Evolutionary conservation across 2,797 vertebrate species (phyloP), one percentile per base, ranked within the genome.

Genomic region (Lacerta agilis): DNA sequence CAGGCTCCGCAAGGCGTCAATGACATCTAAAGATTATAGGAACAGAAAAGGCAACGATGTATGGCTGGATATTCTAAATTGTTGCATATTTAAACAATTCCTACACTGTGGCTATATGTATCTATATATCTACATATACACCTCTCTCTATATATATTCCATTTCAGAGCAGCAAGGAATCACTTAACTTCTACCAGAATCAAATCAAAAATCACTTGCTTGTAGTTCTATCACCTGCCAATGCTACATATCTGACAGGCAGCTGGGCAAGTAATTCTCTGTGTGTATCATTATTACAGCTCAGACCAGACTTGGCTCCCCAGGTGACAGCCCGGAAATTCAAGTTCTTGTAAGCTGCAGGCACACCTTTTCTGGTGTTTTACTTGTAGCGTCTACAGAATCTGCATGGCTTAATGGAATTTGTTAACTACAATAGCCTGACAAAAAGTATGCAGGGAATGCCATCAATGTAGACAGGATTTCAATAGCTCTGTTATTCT

Each of bases 371-470:
- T 91, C 82, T 81, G 71, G 76, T 85, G 76, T 88, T 93, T 91
- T 90, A 43, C 77, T 86, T 77, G 80, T 0, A 0, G 78, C 78
- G 82, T 89, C 77, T 1, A 0, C 8, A 72, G 69, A 58, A 75
- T 89, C 90, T 88, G 79, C 78, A 80, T 80, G 61, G 27, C 17
- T 82, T 66, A 89, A 76, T 76, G 43, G 77, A n/a, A 75, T 87
- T 87, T 89, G 71, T 67, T 85, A 25, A 15, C 5, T 9, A 36
- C 72, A 41, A 82, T 69, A 71, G 64, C 49, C 84, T 91, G 73
- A 72, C 92, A 67, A 61, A 82, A 95, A 92, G 91, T 79, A 33
- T 11, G 85, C 1, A 88, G 83, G 82, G 83, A 93, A 84, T 88
- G 89, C 61, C n/a, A 72, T 79, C 76, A 82, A n/a, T 45, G 66